phyloP scores from a whole-genome alignment of 2,113 vertebrate genomes.

The Vulpes lagopus region DNA sequence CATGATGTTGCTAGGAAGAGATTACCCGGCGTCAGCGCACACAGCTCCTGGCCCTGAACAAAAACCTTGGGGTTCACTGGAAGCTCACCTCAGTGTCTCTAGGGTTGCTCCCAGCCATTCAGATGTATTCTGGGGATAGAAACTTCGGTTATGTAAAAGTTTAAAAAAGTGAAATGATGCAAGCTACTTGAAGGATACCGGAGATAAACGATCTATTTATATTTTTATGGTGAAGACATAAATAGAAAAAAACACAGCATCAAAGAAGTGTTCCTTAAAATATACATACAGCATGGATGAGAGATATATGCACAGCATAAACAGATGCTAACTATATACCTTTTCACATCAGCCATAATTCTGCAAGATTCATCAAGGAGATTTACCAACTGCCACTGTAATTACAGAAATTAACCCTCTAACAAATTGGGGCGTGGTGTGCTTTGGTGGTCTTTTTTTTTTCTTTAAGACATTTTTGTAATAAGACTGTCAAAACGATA shows the following conservation, averaged over 20 bases:
- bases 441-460: not conserved
- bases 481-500: not conserved
- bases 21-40: fast-evolving
- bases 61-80: not conserved
- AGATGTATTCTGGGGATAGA: not conserved
- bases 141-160: slow-evolving; percentile 75
- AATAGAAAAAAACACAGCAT: slow-evolving; percentile 75
- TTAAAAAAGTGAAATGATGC: slow-evolving; percentile 62
- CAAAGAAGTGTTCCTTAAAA: slow-evolving; percentile 77
- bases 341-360: slow-evolving; percentile 59
- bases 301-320: slow-evolving; percentile 63
- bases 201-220: slow-evolving; percentile 78
- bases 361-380: slow-evolving; percentile 38
- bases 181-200: slow-evolving; percentile 77
- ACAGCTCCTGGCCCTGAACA: not conserved
- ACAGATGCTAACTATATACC: slow-evolving; percentile 70
- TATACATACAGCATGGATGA: slow-evolving; percentile 57
- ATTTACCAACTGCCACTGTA: not conserved
- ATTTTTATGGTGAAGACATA: slow-evolving; percentile 76
- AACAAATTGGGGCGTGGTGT: not conserved
- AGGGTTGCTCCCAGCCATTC: not conserved
- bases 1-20: fast-evolving
- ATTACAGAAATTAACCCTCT: slow-evolving; percentile 42
- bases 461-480: not conserved
- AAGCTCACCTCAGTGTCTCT: not conserved